Conservation (phyloP, 2,888 invertebrate species). For the Falcaria lacertinaria region DNA sequence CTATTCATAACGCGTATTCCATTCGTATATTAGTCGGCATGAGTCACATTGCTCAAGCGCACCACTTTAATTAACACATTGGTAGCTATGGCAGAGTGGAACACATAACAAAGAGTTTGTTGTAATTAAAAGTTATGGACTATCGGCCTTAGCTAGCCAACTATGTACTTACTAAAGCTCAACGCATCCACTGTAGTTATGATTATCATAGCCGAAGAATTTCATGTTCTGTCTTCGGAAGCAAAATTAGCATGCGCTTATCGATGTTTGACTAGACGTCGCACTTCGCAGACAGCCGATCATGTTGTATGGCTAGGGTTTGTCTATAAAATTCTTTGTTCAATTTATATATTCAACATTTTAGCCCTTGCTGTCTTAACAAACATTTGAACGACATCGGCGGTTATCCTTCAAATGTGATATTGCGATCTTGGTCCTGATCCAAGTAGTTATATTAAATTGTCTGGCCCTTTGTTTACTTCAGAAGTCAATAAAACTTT, state of each 20-base stretch:
- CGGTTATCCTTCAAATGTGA: too few species aligned
- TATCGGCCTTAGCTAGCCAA: not conserved
- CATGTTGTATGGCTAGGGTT: not conserved
- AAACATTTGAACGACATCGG: too few species aligned
- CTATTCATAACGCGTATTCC: constrained; percentile 19
- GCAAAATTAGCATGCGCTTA: not conserved
- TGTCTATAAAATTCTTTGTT: not conserved
- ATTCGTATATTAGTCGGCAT: not conserved
- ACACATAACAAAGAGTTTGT: constrained; percentile 2
- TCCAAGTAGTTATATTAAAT: too few species aligned
- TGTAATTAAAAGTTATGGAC: constrained; percentile 2
- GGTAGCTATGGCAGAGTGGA: not conserved
- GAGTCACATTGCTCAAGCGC: constrained; percentile 2
- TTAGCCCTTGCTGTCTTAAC: not conserved
- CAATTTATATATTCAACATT: not conserved
- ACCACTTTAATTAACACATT: constrained; percentile 3
- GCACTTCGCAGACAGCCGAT: not conserved
- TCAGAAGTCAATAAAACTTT: not conserved
- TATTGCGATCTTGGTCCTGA: too few species aligned
- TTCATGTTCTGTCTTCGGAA: not conserved
- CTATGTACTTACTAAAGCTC: not conserved
- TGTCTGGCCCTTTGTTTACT: not conserved
- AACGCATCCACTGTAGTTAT: not conserved
- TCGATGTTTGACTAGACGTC: not conserved
- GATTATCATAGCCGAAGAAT: not conserved